Percentiles rank a stretch among this genome's conserved stretches.
Conservation (phyloP, 2,113 vertebrate genomes). For the Monopterus albus region DNA sequence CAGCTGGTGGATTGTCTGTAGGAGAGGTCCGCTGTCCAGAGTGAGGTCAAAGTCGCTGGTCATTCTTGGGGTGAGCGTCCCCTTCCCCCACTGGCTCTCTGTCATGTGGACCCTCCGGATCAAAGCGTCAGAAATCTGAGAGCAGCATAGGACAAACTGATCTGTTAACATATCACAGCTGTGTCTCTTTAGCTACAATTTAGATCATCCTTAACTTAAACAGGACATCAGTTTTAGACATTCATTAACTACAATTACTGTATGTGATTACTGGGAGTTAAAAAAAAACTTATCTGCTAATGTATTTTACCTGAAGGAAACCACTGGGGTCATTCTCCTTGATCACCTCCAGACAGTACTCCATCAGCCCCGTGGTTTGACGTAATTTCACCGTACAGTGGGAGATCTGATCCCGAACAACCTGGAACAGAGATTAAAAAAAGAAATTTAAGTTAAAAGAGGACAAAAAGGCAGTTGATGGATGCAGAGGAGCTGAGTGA, state of each 20-base stretch:
- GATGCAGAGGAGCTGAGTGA: slow-evolving; percentile 3
- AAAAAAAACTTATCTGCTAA: too few relatives aligned
- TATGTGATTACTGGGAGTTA: too few relatives aligned
- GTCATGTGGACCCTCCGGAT: slow-evolving; percentile 97
- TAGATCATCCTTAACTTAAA: too few relatives aligned
- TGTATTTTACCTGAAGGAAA: slow-evolving; percentile 90
- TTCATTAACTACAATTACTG: too few relatives aligned
- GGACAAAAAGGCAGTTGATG: slow-evolving; percentile 15
- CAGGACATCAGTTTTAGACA: too few relatives aligned
- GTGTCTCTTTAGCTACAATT: too few relatives aligned
- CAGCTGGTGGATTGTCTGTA: slow-evolving; percentile 97
- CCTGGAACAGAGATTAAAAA: slow-evolving; percentile 75
- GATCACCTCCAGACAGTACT: slow-evolving; percentile 98
- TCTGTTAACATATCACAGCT: too few relatives aligned
- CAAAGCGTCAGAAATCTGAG: slow-evolving; percentile 96
- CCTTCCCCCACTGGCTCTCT: slow-evolving; percentile 97
- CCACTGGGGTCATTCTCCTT: slow-evolving; percentile 99
- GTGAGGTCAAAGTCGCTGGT: slow-evolving; percentile 98
- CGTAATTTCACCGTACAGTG: slow-evolving; percentile 98
- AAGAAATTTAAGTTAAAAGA: neutral
- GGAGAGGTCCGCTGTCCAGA: slow-evolving; percentile 93
- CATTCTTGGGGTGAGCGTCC: slow-evolving; percentile 95
- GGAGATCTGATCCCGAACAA: slow-evolving; percentile 97
- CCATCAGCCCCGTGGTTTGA: slow-evolving; percentile 98
- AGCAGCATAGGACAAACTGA: neutral